Evolutionary conservation across 1,140 invertebrate genomes (phyloP), one percentile per base, ranked within the genome.

Genomic region (Battus philenor): DNA sequence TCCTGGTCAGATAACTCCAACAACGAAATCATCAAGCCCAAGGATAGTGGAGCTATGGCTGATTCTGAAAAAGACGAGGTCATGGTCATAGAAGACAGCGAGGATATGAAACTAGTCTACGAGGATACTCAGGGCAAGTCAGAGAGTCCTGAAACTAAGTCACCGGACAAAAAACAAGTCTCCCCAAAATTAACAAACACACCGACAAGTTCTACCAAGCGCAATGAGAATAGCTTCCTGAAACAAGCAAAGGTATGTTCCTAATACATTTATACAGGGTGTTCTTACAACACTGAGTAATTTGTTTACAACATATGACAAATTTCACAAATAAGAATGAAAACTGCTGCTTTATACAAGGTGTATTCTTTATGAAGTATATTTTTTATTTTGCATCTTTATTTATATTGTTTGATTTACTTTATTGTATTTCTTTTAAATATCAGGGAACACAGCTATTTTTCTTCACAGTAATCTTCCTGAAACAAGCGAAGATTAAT

Each of bases 41-140:
- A 71, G 54, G 62, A 51, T 0, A 32, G 68, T 73, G 67, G 67
- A 34, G 56, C 79, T 60, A 53, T 74, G 49, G 50, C 69, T 65
- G 34, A 47, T 7, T 45, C 57, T 24, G 46, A 44, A 27, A 54
- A 68, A 10, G 46, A 50, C 3, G 53, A 71, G 9, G 44, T 78
- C 1, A 63, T 75, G 31, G 43, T 74, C 0, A 81, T 88, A 29
- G 86, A 83, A 50, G 88, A 87, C 31, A 89, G 87, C 6, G 90
- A 91, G 70, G 91, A 93, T 54, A 91, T 93, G 16, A 88, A 90
- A 59, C 74, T 93, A 33, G 86, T 92, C 38, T 90, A 90, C 34
- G 90, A 91, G 53, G 90, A 92, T 22, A 72, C 77, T 1, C 50
- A 75, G 47, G 47, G 47, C 31, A 68, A 53, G 11, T 6, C 24